Percentiles rank a stretch among this genome's conserved stretches.
Evolutionary conservation across 2,113 vertebrate species (phyloP).

Genomic region (Corydoras maculifer): DNA sequence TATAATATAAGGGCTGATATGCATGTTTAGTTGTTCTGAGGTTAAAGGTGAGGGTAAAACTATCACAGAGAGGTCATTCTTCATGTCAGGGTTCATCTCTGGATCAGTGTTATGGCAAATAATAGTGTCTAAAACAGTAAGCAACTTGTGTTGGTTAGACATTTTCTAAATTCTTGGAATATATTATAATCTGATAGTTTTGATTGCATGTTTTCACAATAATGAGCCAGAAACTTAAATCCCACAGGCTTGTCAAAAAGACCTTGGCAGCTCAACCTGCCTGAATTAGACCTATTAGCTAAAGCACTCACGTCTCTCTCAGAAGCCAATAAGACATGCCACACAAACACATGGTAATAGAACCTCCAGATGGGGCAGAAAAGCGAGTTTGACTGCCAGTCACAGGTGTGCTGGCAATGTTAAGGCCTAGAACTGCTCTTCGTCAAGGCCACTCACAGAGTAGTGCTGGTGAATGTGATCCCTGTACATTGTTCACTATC

Average conservation of each 20-base stretch:
- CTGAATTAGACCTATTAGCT: slow-evolving; percentile 65
- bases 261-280: slow-evolving; percentile 57
- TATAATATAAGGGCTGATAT: too few relatives aligned
- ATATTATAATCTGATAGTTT: too few relatives aligned
- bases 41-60: neutral
- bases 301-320: slow-evolving; percentile 51
- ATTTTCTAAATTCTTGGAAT: too few relatives aligned
- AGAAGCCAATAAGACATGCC: slow-evolving; percentile 61
- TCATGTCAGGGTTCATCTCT: too few relatives aligned
- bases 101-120: too few relatives aligned
- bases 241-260: slow-evolving; percentile 46
- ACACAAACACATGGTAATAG: slow-evolving; percentile 65
- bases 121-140: too few relatives aligned
- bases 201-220: neutral
- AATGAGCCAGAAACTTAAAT: slow-evolving; percentile 27
- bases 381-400: slow-evolving; percentile 37
- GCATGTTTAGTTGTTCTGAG: neutral
- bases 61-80: too few relatives aligned
- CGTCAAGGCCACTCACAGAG: slow-evolving; percentile 52
- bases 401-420: slow-evolving; percentile 47
- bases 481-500: slow-evolving; percentile 63
- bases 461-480: slow-evolving; percentile 67
- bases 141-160: too few relatives aligned
- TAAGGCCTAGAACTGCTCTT: slow-evolving; percentile 51
- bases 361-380: slow-evolving; percentile 55